Evolutionary conservation across 2,113 vertebrate genomes (phyloP).

Genomic region (Beaufortia kweichowensis): DNA sequence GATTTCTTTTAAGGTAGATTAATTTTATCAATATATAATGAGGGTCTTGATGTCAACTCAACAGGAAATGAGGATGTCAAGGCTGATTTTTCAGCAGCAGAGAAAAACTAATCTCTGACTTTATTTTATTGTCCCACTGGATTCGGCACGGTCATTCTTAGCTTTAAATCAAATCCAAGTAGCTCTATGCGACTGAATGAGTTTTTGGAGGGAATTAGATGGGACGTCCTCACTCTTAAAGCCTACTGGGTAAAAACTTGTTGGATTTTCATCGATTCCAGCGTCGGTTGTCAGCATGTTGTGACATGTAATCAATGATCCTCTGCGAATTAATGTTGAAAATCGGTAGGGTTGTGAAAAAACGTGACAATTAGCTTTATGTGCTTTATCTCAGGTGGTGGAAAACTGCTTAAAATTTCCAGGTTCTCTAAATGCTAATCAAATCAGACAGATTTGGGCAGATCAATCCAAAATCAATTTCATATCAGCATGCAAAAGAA

Average conservation of each 20-base stretch:
- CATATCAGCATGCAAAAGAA: conserved; percentile 1
- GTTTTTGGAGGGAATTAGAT: conserved; percentile 29
- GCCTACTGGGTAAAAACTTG: conserved; percentile 38
- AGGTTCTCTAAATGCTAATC: conserved; percentile 24
- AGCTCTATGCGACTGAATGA: conserved; percentile 17
- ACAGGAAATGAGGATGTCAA: conserved; percentile 74
- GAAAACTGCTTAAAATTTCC: conserved; percentile 13
- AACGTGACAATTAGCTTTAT: conserved; percentile 23
- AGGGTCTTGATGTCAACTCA: conserved; percentile 68
- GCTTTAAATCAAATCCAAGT: conserved; percentile 48
- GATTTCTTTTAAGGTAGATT: conserved; percentile 70
- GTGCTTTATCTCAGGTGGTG: not conserved
- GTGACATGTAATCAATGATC: conserved; percentile 41
- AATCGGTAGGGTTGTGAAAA: conserved; percentile 19
- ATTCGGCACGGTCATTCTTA: conserved; percentile 37
- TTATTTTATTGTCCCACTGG: conserved; percentile 60
- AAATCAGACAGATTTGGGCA: conserved; percentile 10
- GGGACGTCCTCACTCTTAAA: conserved; percentile 2
- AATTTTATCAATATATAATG: conserved; percentile 75
- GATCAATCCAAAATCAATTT: conserved; percentile 40
- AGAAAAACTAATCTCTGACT: conserved; percentile 62
- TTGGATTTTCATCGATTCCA: conserved; percentile 40
- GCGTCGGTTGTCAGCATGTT: conserved; percentile 33
- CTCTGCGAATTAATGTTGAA: conserved; percentile 35
- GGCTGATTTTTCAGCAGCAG: conserved; percentile 68